Percentiles rank a stretch among this genome's conserved stretches.
phyloP scores from a whole-genome alignment of 1,140 invertebrate species.

The Calephelis virginiensis region DNA sequence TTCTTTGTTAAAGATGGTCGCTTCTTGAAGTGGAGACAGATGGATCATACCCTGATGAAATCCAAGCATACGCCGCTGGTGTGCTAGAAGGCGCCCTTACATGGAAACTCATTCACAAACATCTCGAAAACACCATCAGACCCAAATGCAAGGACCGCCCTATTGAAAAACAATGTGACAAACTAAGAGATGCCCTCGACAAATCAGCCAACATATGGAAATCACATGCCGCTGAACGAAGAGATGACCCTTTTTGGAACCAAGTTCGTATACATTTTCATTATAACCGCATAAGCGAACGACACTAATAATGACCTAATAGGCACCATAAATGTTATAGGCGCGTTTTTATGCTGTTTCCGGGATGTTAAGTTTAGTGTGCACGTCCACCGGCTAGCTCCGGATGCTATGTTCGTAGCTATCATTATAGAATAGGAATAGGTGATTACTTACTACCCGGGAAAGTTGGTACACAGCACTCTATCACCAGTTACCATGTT shows the following conservation, averaged over 20 bases:
- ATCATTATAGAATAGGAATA: too few relatives aligned
- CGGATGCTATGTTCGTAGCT: too few relatives aligned
- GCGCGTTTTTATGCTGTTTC: too few relatives aligned
- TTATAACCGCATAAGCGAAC: neutral
- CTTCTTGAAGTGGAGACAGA: slow-evolving; percentile 89
- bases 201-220: slow-evolving; percentile 83
- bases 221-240: slow-evolving; percentile 70
- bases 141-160: slow-evolving; percentile 83
- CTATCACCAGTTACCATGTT: too few relatives aligned
- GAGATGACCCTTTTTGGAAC: slow-evolving; percentile 87
- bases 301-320: too few relatives aligned
- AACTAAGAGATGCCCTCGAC: slow-evolving; percentile 82
- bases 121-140: slow-evolving; percentile 87
- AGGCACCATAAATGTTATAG: too few relatives aligned
- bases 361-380: too few relatives aligned
- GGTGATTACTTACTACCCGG: too few relatives aligned
- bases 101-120: slow-evolving; percentile 88
- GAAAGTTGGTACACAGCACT: too few relatives aligned
- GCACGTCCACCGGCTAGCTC: too few relatives aligned
- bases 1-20: slow-evolving; percentile 82
- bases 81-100: slow-evolving; percentile 91
- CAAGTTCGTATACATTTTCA: slow-evolving; percentile 79
- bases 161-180: slow-evolving; percentile 82
- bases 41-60: slow-evolving; percentile 83
- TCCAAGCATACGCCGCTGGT: slow-evolving; percentile 94